Conservation (phyloP, 2,113 vertebrate genomes). For the Triplophysa tibetana region DNA sequence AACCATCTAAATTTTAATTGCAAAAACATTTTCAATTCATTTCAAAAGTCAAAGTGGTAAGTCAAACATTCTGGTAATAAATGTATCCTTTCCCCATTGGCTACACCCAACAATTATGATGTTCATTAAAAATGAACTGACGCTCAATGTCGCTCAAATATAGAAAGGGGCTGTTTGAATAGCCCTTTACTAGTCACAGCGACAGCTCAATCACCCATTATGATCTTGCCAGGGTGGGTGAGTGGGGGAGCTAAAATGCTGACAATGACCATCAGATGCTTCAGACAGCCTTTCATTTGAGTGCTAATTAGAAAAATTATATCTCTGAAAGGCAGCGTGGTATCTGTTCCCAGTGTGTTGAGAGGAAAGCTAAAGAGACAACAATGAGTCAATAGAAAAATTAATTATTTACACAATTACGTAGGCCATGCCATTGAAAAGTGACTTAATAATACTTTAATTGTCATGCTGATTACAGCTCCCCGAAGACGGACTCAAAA, state of each 20-base stretch:
- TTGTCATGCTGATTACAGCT: conserved; percentile 30
- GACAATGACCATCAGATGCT: conserved; percentile 31
- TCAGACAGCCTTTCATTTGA: conserved; percentile 33
- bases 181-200: conserved; percentile 31
- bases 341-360: conserved; percentile 37
- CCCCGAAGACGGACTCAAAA: conserved; percentile 12
- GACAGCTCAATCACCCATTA: conserved; percentile 37
- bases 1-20: not conserved
- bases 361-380: conserved; percentile 33
- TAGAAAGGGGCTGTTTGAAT: conserved; percentile 38
- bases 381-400: conserved; percentile 39
- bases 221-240: conserved; percentile 20
- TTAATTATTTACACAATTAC: conserved; percentile 46
- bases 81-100: conserved; percentile 14
- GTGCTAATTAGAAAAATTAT: conserved; percentile 46
- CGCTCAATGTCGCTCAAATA: conserved; percentile 32
- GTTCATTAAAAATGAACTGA: conserved; percentile 46
- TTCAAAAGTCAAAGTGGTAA: not conserved
- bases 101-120: conserved; percentile 22
- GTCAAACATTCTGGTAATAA: not conserved
- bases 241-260: conserved; percentile 13
- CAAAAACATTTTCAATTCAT: conserved; percentile 6
- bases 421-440: conserved; percentile 21
- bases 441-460: conserved; percentile 27
- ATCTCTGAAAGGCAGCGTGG: conserved; percentile 36